These are phyloP conservation scores for Zaprionus gabonicus DNA, from an alignment of 1,140 invertebrate species.

Conservation along the genomic window DNA sequence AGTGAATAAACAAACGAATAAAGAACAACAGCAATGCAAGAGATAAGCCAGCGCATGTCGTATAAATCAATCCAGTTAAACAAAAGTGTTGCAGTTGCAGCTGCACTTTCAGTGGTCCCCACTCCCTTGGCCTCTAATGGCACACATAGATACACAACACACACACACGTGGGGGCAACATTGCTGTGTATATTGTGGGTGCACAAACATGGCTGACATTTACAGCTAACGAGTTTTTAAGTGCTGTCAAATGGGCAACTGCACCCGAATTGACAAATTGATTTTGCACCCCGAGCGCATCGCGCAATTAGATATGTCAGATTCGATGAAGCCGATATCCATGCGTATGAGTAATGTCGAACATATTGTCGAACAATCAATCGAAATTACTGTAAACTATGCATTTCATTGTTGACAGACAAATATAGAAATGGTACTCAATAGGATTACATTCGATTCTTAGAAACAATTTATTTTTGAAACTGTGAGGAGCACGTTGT, in stretches of 20 bases:
- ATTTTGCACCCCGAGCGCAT: slow-evolving; percentile 7
- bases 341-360: slow-evolving; percentile 12
- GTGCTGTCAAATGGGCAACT: slow-evolving; percentile 43
- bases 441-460: not conserved
- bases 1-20: slow-evolving; percentile 15
- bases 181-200: slow-evolving; percentile 17
- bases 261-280: slow-evolving; percentile 43
- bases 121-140: slow-evolving; percentile 10
- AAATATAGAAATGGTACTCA: not conserved
- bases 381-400: not conserved
- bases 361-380: not conserved
- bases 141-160: no score
- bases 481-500: no score
- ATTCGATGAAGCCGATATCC: not conserved
- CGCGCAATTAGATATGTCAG: slow-evolving; percentile 2
- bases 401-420: not conserved
- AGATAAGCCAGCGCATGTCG: slow-evolving; percentile 19
- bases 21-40: slow-evolving; percentile 5
- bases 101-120: slow-evolving; percentile 11
- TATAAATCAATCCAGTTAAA: slow-evolving; percentile 37
- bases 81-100: slow-evolving; percentile 31
- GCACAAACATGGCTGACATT: slow-evolving; percentile 41
- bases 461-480: no score
- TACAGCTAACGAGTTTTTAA: slow-evolving; percentile 47
- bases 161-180: not conserved